Conservation (phyloP, 2,113 vertebrate species). For the Hemicordylus capensis region DNA sequence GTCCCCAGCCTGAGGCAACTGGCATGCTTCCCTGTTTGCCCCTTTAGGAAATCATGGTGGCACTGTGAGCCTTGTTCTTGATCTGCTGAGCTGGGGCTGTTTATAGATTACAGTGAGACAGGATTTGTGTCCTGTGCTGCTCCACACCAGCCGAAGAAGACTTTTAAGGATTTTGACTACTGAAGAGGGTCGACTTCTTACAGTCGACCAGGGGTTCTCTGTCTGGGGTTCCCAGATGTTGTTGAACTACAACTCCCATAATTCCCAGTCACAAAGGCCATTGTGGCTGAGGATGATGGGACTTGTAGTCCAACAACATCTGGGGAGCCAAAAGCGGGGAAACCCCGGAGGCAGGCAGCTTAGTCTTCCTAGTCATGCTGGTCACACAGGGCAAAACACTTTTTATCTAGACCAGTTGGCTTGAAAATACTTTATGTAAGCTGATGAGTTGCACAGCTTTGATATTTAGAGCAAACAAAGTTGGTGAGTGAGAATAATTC, state of each 20-base stretch:
- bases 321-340: too few species aligned
- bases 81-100: neutral
- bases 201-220: too few species aligned
- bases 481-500: neutral
- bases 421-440: neutral
- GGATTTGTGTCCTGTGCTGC: neutral
- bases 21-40: neutral
- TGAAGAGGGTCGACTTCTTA: too few species aligned
- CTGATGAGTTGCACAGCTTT: neutral
- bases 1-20: neutral
- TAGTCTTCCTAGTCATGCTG: neutral
- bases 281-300: too few species aligned
- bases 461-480: neutral
- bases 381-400: neutral
- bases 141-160: too few species aligned
- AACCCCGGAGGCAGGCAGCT: too few species aligned
- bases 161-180: too few species aligned
- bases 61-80: neutral
- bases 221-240: too few species aligned
- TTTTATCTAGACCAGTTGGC: neutral
- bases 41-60: neutral
- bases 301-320: too few species aligned
- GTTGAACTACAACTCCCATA: too few species aligned
- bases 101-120: neutral
- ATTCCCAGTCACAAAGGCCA: too few species aligned